Evolutionary conservation across 1,140 invertebrate genomes (phyloP), one percentile per base, ranked within the genome.

Genomic region (Drosophila sechellia): DNA sequence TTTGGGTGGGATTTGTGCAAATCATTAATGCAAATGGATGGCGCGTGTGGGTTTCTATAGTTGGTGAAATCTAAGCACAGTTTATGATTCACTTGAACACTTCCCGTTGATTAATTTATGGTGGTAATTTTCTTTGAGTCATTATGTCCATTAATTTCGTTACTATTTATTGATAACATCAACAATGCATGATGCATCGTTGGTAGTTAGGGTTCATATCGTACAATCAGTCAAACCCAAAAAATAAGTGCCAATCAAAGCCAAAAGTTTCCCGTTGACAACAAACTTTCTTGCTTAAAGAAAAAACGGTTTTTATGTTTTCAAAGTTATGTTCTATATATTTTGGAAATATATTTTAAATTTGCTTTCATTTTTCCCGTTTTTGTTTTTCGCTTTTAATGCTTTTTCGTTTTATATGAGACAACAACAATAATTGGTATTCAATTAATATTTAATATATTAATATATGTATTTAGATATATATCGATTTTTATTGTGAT

Each of bases 391-490:
- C 13, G 34, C 25, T 48, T 54, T 43, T 11, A 58, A 34, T 48
- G 60, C 48, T 55, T 77, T 74, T 74, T 13, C 8, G 37, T 34
- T 76, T 69, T 69, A 72, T 77, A 79, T 83, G 76, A 87, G 84
- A 87, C 84, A 89, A 89, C 83, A 87, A 89, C 79, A 87, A 87
- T 89, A 85, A 90, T 84, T 83, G 74, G 77, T 89, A 89, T 80
- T 84, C 71, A 90, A 90, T 89, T 89, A 79, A 79, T 87, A 79
- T 89, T n/a, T n/a, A n/a, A n/a, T n/a, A n/a, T n/a, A n/a, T n/a
- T n/a, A n/a, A 79, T 89, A 83, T 79, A 77, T 68, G 77, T 86
- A 70, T 86, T 74, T 50, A 60, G 35, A 54, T 68, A 73, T 68
- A 59, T 74, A 70, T 68, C 22, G 39, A 66, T 43, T 61, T 74